Evolutionary conservation across 2,113 vertebrate species (phyloP).

Genomic region (Onychostruthus taczanowskii): DNA sequence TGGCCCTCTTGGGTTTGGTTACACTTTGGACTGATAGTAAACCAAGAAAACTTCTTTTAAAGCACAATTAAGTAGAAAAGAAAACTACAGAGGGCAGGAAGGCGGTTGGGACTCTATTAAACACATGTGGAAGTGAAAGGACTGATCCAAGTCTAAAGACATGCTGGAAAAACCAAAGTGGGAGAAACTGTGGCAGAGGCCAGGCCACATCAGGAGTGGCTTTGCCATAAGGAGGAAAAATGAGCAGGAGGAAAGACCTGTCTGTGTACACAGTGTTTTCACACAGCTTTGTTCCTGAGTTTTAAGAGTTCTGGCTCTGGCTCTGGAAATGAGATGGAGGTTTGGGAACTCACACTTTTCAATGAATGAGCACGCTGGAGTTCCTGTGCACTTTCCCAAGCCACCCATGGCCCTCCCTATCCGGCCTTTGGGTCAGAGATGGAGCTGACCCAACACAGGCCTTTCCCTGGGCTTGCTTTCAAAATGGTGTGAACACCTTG

Average conservation of each 20-base stretch:
- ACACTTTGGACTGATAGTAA: not conserved
- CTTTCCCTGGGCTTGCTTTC: not conserved
- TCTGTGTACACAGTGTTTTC: not conserved
- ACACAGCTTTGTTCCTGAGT: not conserved
- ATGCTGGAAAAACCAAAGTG: not conserved
- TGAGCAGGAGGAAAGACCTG: not conserved
- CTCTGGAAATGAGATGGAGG: not conserved
- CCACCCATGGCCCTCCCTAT: not conserved
- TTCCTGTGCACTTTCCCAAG: not conserved
- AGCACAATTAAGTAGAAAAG: not conserved
- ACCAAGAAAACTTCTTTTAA: not conserved
- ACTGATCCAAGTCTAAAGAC: not conserved
- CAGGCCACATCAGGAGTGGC: not conserved
- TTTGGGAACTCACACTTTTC: not conserved
- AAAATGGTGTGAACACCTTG: not conserved
- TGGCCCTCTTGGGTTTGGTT: not conserved
- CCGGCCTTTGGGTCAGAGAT: not conserved
- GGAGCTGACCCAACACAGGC: not conserved
- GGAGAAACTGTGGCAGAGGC: not conserved
- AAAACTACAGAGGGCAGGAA: not conserved
- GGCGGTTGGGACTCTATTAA: not conserved
- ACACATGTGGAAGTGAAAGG: not conserved
- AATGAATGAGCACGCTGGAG: not conserved
- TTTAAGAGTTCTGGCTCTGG: not conserved
- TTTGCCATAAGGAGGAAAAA: not conserved